A percentile compares a stretch with the other conserved stretches of the same genome.
Conservation (phyloP, 2,888 invertebrate species). For the Thymelicus sylvestris region DNA sequence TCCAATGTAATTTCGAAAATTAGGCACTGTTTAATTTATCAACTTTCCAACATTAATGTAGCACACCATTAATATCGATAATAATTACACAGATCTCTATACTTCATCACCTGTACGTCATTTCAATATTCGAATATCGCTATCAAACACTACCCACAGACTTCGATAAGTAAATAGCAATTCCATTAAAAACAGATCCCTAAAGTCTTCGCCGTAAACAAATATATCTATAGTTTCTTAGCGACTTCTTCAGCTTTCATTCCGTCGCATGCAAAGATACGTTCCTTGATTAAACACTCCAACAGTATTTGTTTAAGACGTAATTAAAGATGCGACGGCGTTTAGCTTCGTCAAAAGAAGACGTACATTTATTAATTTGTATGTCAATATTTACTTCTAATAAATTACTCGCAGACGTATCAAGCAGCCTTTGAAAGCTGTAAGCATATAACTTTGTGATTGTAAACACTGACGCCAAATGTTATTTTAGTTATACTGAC, state of each 20-base stretch:
- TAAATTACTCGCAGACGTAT: slow-evolving; percentile 66
- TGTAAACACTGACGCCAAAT: background rate
- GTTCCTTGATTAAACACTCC: slow-evolving; percentile 72
- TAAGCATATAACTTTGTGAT: slow-evolving; percentile 21
- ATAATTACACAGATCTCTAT: background rate
- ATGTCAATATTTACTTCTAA: slow-evolving; percentile 78
- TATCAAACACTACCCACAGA: slow-evolving; percentile 9
- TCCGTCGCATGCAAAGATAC: slow-evolving; percentile 76
- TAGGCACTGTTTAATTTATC: too few species aligned
- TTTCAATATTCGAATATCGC: slow-evolving; percentile 29
- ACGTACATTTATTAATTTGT: slow-evolving; percentile 78
- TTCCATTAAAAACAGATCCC: slow-evolving; percentile 45
- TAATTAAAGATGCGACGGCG: slow-evolving; percentile 77
- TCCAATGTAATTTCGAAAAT: too few species aligned
- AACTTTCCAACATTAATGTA: too few species aligned
- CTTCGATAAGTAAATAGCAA: slow-evolving; percentile 29
- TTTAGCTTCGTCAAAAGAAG: slow-evolving; percentile 74
- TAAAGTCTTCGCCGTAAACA: slow-evolving; percentile 55
- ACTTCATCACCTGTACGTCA: background rate
- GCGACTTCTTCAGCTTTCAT: slow-evolving; percentile 78
- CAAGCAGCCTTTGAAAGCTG: slow-evolving; percentile 46
- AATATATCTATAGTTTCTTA: slow-evolving; percentile 74
- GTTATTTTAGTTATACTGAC: background rate
- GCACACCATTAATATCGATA: background rate
- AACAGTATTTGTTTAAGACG: slow-evolving; percentile 68